These are phyloP conservation scores for Leptura quadrifasciata DNA, from an alignment of 2,888 invertebrate genomes.

Conservation along the genomic window DNA sequence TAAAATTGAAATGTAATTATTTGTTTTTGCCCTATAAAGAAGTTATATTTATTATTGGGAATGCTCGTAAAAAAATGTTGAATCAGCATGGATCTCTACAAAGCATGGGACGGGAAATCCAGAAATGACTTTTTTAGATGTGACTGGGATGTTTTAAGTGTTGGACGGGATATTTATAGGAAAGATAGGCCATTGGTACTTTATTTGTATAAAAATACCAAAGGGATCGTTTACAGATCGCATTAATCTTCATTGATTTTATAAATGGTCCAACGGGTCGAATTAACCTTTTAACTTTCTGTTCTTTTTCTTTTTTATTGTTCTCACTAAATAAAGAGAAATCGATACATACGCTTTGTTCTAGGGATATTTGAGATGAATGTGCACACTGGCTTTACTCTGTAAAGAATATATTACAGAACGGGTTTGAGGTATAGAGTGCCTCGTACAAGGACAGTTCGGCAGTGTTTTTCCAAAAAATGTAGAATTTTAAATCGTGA, in stretches of 20 bases:
- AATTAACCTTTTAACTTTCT: constrained; percentile 43
- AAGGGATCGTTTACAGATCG: constrained; percentile 40
- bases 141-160: constrained; percentile 19
- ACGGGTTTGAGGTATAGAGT: background rate
- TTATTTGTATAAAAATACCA: constrained; percentile 43
- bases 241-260: constrained; percentile 44
- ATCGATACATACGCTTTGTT: constrained; percentile 9
- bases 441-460: background rate
- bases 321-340: constrained; percentile 36
- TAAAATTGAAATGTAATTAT: background rate
- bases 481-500: too few species aligned
- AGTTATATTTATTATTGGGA: background rate
- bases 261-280: constrained; percentile 39
- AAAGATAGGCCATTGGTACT: constrained; percentile 19
- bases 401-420: background rate
- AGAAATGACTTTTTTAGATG: constrained; percentile 23
- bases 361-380: background rate
- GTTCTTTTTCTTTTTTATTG: constrained; percentile 42
- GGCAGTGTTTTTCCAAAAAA: too few species aligned
- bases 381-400: background rate
- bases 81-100: background rate
- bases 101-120: background rate
- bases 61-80: background rate
- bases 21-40: background rate
- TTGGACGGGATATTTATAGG: constrained; percentile 11